Percentiles rank a stretch among this genome's conserved stretches.
These are phyloP conservation scores for Fukomys damarensis DNA, from an alignment of 2,113 vertebrate species.

Conservation along the genomic window DNA sequence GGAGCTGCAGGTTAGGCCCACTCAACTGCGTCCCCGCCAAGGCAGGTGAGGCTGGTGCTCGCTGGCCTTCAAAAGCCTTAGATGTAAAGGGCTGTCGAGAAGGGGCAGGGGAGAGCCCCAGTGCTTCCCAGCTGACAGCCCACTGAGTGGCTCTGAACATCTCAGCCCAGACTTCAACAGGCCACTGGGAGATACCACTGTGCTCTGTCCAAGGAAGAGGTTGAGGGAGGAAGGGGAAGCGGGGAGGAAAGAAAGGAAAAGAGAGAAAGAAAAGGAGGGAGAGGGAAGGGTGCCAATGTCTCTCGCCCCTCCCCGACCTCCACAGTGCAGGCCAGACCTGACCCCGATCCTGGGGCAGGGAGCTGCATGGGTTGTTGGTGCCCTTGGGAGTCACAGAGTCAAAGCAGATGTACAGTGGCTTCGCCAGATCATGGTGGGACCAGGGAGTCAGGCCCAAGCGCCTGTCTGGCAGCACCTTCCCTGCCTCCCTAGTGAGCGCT, in stretches of 20 bases:
- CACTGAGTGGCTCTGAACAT: background rate
- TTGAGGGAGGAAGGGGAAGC: background rate
- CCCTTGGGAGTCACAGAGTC: background rate
- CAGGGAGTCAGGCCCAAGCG: background rate
- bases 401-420: background rate
- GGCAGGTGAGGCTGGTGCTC: background rate
- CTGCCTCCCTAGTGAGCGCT: background rate
- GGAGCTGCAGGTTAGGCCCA: background rate
- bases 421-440: background rate
- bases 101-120: too few species aligned
- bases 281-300: background rate
- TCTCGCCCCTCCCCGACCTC: background rate
- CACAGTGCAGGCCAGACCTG: background rate
- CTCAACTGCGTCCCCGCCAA: background rate
- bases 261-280: background rate
- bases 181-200: background rate
- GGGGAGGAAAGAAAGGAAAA: too few species aligned
- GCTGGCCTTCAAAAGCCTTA: background rate
- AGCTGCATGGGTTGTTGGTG: background rate
- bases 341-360: background rate
- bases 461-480: background rate
- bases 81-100: background rate
- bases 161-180: background rate
- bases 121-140: background rate
- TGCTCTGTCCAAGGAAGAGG: background rate